These are phyloP conservation scores for Tragulus kanchil DNA, from an alignment of 2,113 vertebrate genomes.

Conservation along the genomic window DNA sequence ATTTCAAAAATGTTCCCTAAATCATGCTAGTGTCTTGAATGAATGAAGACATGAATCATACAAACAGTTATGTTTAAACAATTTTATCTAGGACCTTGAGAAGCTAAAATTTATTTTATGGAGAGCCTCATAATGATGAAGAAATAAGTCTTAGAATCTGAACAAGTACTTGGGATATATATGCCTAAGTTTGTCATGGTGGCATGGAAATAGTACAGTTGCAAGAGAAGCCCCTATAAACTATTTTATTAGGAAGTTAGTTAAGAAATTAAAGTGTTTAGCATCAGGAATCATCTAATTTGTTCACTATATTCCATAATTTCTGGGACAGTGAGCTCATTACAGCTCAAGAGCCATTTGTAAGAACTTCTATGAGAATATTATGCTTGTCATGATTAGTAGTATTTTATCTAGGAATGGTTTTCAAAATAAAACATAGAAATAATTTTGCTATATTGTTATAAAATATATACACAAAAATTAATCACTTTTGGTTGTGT, in stretches of 20 bases:
- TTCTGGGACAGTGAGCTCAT: neutral
- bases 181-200: neutral
- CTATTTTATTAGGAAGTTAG: neutral
- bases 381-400: neutral
- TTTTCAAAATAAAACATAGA: neutral
- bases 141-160: neutral
- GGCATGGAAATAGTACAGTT: neutral
- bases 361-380: neutral
- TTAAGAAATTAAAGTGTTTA: neutral
- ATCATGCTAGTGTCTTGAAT: neutral
- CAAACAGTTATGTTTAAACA: neutral
- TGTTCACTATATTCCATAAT: conserved; percentile 1
- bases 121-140: neutral
- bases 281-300: neutral
- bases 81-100: neutral
- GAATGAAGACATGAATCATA: neutral
- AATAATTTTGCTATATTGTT: neutral
- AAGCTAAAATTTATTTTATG: neutral
- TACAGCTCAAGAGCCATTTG: neutral
- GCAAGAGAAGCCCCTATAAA: neutral
- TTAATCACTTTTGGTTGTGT: neutral
- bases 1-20: conserved; percentile 6
- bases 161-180: neutral
- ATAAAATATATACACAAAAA: neutral
- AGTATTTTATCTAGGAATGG: neutral